These are phyloP conservation scores for Labeo calbasu DNA, from an alignment of 2,797 vertebrate genomes.

Conservation along the genomic window DNA sequence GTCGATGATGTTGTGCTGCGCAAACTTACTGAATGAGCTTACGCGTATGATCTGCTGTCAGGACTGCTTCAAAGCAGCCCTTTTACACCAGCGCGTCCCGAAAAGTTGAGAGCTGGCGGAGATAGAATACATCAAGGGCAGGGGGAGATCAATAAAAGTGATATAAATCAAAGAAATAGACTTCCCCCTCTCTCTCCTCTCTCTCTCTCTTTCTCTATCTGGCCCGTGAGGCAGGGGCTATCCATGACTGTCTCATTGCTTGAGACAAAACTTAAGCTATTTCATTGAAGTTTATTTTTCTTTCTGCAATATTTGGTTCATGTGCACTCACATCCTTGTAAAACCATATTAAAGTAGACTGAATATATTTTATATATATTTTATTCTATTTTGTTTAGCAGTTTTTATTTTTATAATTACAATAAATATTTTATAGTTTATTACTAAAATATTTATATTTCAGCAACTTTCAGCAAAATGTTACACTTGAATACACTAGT, in stretches of 20 bases:
- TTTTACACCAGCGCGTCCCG: conserved; percentile 1
- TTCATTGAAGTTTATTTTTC: not conserved
- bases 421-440: not conserved
- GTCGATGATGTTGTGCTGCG: conserved; percentile 64
- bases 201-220: conserved; percentile 3
- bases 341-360: no score
- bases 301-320: not conserved
- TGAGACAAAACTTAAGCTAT: not conserved
- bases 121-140: conserved; percentile 9
- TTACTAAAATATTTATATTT: not conserved
- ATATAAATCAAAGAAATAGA: conserved; percentile 36
- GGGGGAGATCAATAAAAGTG: conserved; percentile 36
- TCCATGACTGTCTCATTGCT: not conserved
- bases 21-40: conserved; percentile 3
- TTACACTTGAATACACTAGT: not conserved
- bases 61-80: conserved; percentile 27
- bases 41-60: conserved; percentile 14
- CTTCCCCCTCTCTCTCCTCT: not conserved
- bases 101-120: conserved; percentile 12
- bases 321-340: not conserved
- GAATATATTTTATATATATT: not conserved
- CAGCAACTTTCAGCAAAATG: not conserved
- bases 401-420: not conserved
- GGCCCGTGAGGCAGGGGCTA: not conserved
- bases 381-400: not conserved